Base-by-base conservation (phyloP, 2,113 vertebrate genomes). In the Cyanoramphus novaezelandiae region DNA sequence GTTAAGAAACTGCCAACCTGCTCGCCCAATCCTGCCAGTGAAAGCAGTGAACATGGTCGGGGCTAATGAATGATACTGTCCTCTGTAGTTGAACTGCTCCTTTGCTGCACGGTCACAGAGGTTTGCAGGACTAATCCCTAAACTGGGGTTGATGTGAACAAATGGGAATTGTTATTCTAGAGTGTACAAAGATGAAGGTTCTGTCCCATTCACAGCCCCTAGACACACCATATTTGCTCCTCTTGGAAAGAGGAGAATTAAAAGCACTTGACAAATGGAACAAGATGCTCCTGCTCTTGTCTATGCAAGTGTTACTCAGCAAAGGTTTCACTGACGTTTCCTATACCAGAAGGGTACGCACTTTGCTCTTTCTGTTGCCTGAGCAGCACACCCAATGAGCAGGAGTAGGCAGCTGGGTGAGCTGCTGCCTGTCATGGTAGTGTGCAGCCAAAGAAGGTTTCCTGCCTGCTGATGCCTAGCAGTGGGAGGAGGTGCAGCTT, bases 221-320 rank as follows among this genome's bases (percentile, higher is more conserved):
- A 1, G 17, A 50, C 7, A 25, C 39, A n/a, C 12, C 1, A 1
- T 21, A 20, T 28, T 33, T 5, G 3, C 27, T 62, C 17, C 49
- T 80, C 23, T 37, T 57, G 37, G 3, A 19, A 74, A 59, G 20
- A 3, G 19, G 28, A 64, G 49, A 74, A 86, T n/a, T 5, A 25
- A 41, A 83, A 78, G 43, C 25, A 5, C 41, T 44, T 59, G 62
- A 31, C 0, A 0, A 76, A 65, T 7, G 23, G 35, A 69, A 23
- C 0, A 0, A 74, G 90, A 82, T 4, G 12, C 28, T 53, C 3
- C 0, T 1, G 5, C 13, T 60, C 17, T 69, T 5, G 6, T 13
- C 47, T 27, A 5, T n/a, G 46, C 50, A 39, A 75, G 49, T 2
- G 3, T 44, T 44, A 33, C 2, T 1, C 18, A 65, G 74, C 19